Percentiles rank a stretch among this genome's conserved stretches.
These are phyloP conservation scores for Buphagus erythrorhynchus DNA, from an alignment of 2,797 vertebrate species.

Conservation along the genomic window DNA sequence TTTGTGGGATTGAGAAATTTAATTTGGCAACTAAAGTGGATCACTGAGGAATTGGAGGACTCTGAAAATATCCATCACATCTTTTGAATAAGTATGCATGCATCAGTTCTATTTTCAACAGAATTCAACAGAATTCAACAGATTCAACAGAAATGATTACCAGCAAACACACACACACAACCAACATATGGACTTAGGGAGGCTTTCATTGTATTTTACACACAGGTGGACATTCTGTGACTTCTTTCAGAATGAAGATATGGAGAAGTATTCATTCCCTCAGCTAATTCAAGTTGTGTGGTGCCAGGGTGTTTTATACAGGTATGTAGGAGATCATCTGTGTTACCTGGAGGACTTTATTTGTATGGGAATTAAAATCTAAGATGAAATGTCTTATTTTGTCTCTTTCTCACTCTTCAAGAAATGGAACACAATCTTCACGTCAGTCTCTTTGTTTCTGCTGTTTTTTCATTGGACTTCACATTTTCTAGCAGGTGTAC, in stretches of 20 bases:
- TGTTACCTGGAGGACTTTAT: background rate
- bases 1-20: background rate
- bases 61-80: background rate
- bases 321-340: conserved; percentile 66
- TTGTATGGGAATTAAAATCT: background rate
- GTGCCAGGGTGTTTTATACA: conserved; percentile 85
- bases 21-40: background rate
- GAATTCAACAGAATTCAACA: no score
- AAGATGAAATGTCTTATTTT: background rate
- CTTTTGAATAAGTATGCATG: background rate
- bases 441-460: background rate
- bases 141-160: background rate
- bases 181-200: background rate
- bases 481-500: background rate
- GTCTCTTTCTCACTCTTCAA: background rate
- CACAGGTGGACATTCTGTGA: conserved; percentile 84
- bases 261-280: conserved; percentile 55
- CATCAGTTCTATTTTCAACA: background rate
- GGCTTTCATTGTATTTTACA: background rate
- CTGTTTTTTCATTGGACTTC: background rate
- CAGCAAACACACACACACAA: background rate
- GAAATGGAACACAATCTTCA: background rate
- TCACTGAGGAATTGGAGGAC: background rate
- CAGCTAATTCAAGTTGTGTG: conserved; percentile 86
- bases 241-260: conserved; percentile 55